Evolutionary conservation across 2,113 vertebrate genomes (phyloP).

Genomic region (Chitala chitala): DNA sequence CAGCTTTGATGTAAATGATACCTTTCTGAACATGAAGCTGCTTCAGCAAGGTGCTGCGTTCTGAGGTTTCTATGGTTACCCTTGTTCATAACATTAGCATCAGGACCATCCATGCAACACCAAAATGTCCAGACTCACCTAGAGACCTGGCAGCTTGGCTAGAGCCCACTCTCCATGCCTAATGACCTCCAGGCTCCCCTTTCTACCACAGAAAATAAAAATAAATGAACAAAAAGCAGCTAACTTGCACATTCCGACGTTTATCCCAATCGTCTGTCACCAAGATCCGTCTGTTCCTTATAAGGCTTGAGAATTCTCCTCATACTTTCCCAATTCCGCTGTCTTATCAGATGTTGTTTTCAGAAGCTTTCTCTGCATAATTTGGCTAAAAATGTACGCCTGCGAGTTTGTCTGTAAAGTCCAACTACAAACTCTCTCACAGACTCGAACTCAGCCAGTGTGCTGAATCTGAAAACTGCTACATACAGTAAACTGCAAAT

Average conservation of each 20-base stretch:
- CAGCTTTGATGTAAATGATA: not conserved
- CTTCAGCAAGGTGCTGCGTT: too few species aligned
- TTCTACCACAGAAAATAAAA: conserved; percentile 10
- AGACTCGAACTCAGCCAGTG: too few species aligned
- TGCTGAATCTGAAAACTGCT: too few species aligned
- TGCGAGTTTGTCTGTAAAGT: too few species aligned
- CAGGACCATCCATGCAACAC: conserved; percentile 55
- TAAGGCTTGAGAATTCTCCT: conserved; percentile 54
- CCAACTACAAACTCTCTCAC: too few species aligned
- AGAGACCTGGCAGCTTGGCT: conserved; percentile 47
- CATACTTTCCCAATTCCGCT: conserved; percentile 55
- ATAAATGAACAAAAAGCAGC: conserved; percentile 7
- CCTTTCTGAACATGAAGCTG: not conserved
- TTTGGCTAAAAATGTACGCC: conserved; percentile 34
- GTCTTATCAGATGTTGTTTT: conserved; percentile 59
- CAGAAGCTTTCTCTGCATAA: conserved; percentile 45
- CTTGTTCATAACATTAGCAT: conserved; percentile 35
- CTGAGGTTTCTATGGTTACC: not conserved
- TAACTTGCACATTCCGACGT: conserved; percentile 55
- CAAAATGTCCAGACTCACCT: conserved; percentile 63
- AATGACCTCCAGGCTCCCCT: conserved; percentile 56
- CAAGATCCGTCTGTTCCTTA: conserved; percentile 54
- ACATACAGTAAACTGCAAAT: too few species aligned
- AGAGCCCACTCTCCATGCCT: conserved; percentile 44
- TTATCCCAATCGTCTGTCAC: conserved; percentile 58